Evolutionary conservation across 2,888 invertebrate species (phyloP).

Genomic region (Tanytarsus gracilentus): DNA sequence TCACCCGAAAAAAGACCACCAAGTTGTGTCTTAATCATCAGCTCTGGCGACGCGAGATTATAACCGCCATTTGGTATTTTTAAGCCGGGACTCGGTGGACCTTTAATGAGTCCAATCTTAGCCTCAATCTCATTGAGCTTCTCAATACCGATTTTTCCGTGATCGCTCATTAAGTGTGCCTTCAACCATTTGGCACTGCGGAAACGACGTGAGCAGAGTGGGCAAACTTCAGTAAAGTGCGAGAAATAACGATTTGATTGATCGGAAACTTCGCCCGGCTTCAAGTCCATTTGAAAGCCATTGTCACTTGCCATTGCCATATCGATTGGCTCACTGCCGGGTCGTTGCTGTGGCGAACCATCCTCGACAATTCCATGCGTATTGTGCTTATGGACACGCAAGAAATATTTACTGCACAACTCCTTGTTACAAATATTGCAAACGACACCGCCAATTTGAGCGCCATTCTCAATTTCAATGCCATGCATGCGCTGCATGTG

Average conservation of each 20-base stretch:
- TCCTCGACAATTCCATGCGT: constrained; percentile 94
- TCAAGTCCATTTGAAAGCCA: constrained; percentile 32
- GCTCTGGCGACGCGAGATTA: constrained; percentile 31
- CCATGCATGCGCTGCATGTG: constrained; percentile 99
- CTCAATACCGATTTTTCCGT: constrained; percentile 53
- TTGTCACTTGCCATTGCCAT: too few relatives aligned
- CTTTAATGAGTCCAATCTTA: constrained; percentile 33
- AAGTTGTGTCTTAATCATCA: constrained; percentile 38
- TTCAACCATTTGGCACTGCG: constrained; percentile 81
- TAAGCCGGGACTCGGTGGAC: constrained; percentile 39
- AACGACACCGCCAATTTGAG: constrained; percentile 85
- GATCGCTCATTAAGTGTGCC: constrained; percentile 77
- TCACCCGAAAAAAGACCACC: constrained; percentile 34
- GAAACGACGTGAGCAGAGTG: constrained; percentile 78
- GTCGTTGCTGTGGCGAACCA: constrained; percentile 49
- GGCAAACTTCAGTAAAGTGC: constrained; percentile 67
- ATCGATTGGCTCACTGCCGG: constrained; percentile 31
- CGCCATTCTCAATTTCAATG: constrained; percentile 85
- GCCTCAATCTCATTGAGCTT: constrained; percentile 41
- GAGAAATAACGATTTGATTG: constrained; percentile 55
- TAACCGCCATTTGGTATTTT: constrained; percentile 42
- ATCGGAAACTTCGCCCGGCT: constrained; percentile 43
- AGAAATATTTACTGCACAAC: constrained; percentile 94
- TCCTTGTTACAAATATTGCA: constrained; percentile 98
- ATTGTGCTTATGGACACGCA: constrained; percentile 95